A percentile compares a stretch with the other conserved stretches of the same genome.
phyloP scores from a whole-genome alignment of 2,888 invertebrate species.

The Pandemis cinnamomeana region DNA sequence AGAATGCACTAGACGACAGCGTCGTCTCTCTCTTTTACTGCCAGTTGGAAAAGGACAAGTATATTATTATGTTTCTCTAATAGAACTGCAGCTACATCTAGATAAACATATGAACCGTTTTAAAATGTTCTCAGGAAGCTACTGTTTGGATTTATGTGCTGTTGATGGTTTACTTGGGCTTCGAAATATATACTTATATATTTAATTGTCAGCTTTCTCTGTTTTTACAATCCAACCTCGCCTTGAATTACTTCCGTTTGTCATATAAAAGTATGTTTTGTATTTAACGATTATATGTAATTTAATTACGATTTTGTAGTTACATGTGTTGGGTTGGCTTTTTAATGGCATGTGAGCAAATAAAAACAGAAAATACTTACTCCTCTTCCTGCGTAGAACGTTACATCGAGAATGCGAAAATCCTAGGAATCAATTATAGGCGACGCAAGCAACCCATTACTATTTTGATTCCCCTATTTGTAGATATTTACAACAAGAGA shows the following conservation, averaged over 20 bases:
- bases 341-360: too few species aligned
- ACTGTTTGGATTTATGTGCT: neutral
- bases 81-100: neutral
- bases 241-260: constrained; percentile 4
- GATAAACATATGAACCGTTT: neutral
- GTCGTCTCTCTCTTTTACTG: neutral
- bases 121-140: neutral
- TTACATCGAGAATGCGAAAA: too few species aligned
- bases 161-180: neutral
- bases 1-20: neutral
- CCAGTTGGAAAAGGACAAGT: neutral
- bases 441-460: too few species aligned
- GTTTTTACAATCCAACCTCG: constrained; percentile 4
- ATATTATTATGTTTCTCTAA: neutral
- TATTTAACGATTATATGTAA: neutral
- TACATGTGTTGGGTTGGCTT: neutral
- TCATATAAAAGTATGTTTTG: constrained; percentile 3
- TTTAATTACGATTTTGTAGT: neutral
- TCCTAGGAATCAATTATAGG: too few species aligned
- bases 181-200: neutral
- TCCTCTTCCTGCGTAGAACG: too few species aligned
- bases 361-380: too few species aligned
- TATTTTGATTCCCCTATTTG: too few species aligned
- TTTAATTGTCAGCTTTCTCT: neutral
- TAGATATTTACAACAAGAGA: too few species aligned